Percentiles rank a stretch among this genome's conserved stretches.
Evolutionary conservation across 2,113 vertebrate species (phyloP).

Genomic region (Ciconia boyciana): DNA sequence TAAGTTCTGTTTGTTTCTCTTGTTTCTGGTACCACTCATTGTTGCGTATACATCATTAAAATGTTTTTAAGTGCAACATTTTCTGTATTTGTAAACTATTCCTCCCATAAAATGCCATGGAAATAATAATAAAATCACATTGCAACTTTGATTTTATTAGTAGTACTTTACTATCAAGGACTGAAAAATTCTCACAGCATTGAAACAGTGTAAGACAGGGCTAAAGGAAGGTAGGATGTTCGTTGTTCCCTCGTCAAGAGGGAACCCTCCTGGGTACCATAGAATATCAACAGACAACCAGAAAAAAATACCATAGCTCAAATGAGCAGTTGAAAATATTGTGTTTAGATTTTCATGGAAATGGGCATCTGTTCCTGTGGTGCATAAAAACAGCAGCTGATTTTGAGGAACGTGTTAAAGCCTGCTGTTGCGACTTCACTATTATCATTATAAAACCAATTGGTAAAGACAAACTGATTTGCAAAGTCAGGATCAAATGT

Average conservation of each 20-base stretch:
- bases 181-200: background rate
- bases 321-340: background rate
- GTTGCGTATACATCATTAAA: background rate
- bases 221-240: background rate
- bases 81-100: background rate
- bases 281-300: background rate
- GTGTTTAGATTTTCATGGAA: background rate
- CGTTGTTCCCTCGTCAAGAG: background rate
- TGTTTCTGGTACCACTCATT: background rate
- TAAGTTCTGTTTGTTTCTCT: background rate
- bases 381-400: background rate
- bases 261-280: background rate
- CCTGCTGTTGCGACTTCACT: background rate
- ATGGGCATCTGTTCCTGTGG: background rate
- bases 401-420: background rate
- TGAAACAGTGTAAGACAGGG: background rate
- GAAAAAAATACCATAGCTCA: background rate
- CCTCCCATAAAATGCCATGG: background rate
- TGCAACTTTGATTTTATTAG: background rate
- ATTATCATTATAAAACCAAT: background rate
- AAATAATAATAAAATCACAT: background rate
- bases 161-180: background rate
- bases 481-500: background rate
- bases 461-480: background rate
- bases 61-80: background rate